Evolutionary conservation across 2,797 vertebrate species (phyloP), one percentile per base, ranked within the genome.

Genomic region (Coregonus sp.): DNA sequence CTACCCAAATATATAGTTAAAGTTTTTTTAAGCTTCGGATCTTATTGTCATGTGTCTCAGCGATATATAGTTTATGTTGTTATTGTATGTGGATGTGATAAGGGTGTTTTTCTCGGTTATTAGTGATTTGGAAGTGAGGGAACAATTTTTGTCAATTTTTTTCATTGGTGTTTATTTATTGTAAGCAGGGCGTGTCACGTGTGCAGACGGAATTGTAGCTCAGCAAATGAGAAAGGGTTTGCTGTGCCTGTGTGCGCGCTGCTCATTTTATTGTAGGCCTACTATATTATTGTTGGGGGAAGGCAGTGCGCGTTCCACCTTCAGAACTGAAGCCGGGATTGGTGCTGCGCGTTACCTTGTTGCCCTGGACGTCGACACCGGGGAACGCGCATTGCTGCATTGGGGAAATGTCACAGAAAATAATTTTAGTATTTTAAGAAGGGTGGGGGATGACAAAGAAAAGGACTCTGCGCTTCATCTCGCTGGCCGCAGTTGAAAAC

Each of bases 311-410:
- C 92, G 91, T 80, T 73, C 91, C 47, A 83, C 47, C 82, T 81
- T 89, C 84, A 81, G 91, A 88, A 89, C 83, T 80, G 80, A 86
- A 75, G 70, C 78, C 83, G 80, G 73, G 73, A 78, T 72, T 81
- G 74, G 81, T 76, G 76, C 40, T 70, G 86, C 82, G 83, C 83
- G 82, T 81, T 56, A 78, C 66, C 67, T 67, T 73, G 37, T 73
- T 90, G 87, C 90, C 85, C 85, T 91, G 82, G 84, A 91, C 90
- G 89, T 92, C 82, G 80, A 87, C 81, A 87, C 86, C 87, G 86
- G 91, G 84, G 92, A 89, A 88, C 91, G 93, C 94, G 92, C 93
- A 88, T 92, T 94, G 92, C 93, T 94, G 92, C 93, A 94, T 88
- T 91, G 89, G 88, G 86, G 91, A 89, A 89, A 92, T 92, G 89